Evolutionary conservation across 2,113 vertebrate genomes (phyloP).

Genomic region (Sigmodon hispidus): DNA sequence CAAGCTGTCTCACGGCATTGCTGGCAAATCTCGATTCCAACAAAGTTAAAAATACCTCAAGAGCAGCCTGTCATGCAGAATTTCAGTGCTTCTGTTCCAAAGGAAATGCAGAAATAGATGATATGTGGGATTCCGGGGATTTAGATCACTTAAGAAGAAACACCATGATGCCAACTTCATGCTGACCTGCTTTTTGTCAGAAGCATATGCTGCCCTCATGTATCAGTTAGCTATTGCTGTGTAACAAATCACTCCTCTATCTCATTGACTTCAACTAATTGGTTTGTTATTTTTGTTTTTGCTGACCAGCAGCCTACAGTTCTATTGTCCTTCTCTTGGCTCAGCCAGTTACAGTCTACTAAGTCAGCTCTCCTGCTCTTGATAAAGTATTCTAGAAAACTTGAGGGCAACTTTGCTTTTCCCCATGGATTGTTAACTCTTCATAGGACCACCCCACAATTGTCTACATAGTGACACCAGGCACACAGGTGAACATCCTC

Average conservation of each 20-base stretch:
- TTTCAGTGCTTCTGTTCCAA: conserved; percentile 73
- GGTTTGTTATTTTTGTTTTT: too few species aligned
- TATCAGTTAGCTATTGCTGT: conserved; percentile 75
- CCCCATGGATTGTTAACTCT: background rate
- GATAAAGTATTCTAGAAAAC: background rate
- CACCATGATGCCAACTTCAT: conserved; percentile 68
- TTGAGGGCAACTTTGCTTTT: background rate
- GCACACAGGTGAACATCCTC: accelerated
- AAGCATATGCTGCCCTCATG: conserved; percentile 56
- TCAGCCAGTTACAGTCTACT: background rate
- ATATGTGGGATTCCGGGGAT: conserved; percentile 65
- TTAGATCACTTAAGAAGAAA: conserved; percentile 71
- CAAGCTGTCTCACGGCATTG: conserved; percentile 83
- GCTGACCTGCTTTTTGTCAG: conserved; percentile 62
- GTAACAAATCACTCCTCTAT: conserved; percentile 64
- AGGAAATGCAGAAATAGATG: conserved; percentile 80
- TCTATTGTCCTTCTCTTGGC: background rate
- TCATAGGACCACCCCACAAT: background rate
- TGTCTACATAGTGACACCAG: background rate
- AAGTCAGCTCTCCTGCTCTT: background rate
- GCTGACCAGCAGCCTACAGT: background rate
- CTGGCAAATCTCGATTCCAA: conserved; percentile 80
- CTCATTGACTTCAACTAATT: background rate
- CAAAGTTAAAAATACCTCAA: conserved; percentile 82
- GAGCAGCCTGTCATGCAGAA: conserved; percentile 79